Percentiles rank a stretch among this genome's conserved stretches.
Conservation (phyloP, 2,113 vertebrate species). For the Xyrauchen texanus region DNA sequence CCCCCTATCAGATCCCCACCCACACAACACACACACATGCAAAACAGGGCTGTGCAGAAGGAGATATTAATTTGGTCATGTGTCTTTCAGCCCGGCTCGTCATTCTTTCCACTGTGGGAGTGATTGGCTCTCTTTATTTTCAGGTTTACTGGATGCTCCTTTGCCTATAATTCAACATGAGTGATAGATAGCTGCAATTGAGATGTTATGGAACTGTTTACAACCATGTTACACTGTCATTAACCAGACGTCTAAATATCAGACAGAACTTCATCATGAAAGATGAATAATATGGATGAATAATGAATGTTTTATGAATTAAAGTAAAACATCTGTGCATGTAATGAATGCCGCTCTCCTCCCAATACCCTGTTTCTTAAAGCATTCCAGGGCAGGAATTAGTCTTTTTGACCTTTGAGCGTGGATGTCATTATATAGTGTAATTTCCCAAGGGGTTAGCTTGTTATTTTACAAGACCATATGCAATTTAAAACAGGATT, state of each 20-base stretch:
- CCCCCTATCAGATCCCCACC: slow-evolving; percentile 27
- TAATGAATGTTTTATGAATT: slow-evolving; percentile 26
- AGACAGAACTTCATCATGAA: slow-evolving; percentile 12
- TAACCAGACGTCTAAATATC: slow-evolving; percentile 13
- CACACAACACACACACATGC: background rate
- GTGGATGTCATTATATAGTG: slow-evolving; percentile 27
- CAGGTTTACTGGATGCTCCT: slow-evolving; percentile 23
- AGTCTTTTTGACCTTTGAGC: slow-evolving; percentile 18
- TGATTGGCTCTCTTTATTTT: slow-evolving; percentile 21
- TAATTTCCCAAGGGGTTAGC: background rate
- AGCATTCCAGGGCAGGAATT: slow-evolving; percentile 11
- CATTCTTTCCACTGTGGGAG: slow-evolving; percentile 41
- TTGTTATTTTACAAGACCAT: slow-evolving; percentile 6
- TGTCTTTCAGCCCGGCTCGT: slow-evolving; percentile 5
- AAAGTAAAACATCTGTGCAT: slow-evolving; percentile 22
- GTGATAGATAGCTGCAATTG: slow-evolving; percentile 24
- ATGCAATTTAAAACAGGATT: slow-evolving; percentile 14
- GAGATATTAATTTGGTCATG: background rate
- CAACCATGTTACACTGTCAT: slow-evolving; percentile 32
- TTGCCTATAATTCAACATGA: slow-evolving; percentile 28
- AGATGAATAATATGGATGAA: slow-evolving; percentile 31
- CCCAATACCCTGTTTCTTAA: slow-evolving; percentile 26
- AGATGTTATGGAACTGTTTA: slow-evolving; percentile 29
- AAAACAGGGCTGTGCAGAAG: slow-evolving; percentile 10
- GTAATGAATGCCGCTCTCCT: slow-evolving; percentile 5